Evolutionary conservation across 2,888 invertebrate species (phyloP), one percentile per base, ranked within the genome.

Genomic region (Pantelozetes paolii): DNA sequence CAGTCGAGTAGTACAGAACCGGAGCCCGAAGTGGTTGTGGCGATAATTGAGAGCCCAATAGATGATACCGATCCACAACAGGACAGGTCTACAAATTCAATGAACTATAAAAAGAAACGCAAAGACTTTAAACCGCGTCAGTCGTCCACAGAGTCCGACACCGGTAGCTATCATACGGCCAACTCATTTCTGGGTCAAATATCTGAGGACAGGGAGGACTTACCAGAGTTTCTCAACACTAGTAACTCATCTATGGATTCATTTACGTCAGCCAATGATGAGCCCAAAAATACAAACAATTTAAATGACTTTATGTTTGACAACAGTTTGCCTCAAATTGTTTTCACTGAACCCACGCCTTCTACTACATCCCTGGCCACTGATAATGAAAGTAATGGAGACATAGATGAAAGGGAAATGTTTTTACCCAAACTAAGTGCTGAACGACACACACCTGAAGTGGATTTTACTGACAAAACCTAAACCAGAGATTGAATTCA

Each of bases 101-200:
- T 18, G 11, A 48, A 15, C 40, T 1, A n/a, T 45, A 9, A 62
- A 62, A 74, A 74, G 32, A 71, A 62, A 74, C 26, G 74, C 28
- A 42, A 62, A 70, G 74, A 74, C 6, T 36, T 6, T 54, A 70
- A 36, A n/a, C 74, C 71, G 6, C 57, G 54, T 48, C 75, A 75
- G 64, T 64, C 75, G 48, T 73, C 73, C 11, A 75, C 75, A 20
- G 75, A 75, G 23, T 54, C 57, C 23, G 75, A 75, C 28, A 73
- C 73, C 8, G 71, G 57, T 5, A 75, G 75, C 45, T 75, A 75
- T 73, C 67, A 67, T 32, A 75, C 75, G 20, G 75, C 72, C 26
- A 32, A 42, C 28, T 75, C 75, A 15, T 69, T 69, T 23, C 59
- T 72, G 5, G 23, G 23, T 20, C 64, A 62, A 67, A 73, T 73